Evolutionary conservation across 1,140 invertebrate genomes (phyloP), one percentile per base, ranked within the genome.

Genomic region (Tetramorium alpestre): DNA sequence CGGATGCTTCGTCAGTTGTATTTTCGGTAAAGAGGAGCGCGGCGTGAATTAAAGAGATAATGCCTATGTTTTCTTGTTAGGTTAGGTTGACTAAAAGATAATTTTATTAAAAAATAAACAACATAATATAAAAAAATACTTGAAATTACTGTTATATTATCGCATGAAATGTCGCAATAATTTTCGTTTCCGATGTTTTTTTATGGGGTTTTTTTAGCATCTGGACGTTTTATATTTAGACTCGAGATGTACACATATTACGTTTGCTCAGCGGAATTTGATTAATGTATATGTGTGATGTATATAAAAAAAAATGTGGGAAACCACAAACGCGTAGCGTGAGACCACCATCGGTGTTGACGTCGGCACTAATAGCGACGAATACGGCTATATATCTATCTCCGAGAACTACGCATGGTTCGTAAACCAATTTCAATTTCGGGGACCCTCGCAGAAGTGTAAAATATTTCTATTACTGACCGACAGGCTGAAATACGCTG

Each of bases 351-450:
- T 44, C 44, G 38, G 33, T 38, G 70, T 47, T 41, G 33, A 67
- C 16, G 51, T 72, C 22, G 28, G 7, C 70, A 18, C 7, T 44
- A 62, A 56, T 77, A 64, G 51, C 4, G 49, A 85, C 76, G 25
- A 56, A 64, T 8, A 25, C 13, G 25, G n/a, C 44, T 51, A 85
- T 80, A 72, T 54, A 82, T 85, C 64, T 89, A 85, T 72, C 58
- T 49, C 47, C 80, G 60, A 8, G 44, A 54, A 16, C 49, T 49
- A 62, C 58, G 82, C 28, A 28, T 56, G 58, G 22, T 49, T 44
- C 67, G 58, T 58, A 47, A 49, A 28, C 38, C 81, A 77, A 51
- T 91, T 91, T 91, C 92, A 87, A 93, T 93, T 92, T 93, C 87
- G 64, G 65, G 22, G 78, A 80, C 87, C 85, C 90, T 88, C 64